These are phyloP conservation scores for Pollenia angustigena DNA, from an alignment of 2,888 invertebrate species.

Conservation along the genomic window DNA sequence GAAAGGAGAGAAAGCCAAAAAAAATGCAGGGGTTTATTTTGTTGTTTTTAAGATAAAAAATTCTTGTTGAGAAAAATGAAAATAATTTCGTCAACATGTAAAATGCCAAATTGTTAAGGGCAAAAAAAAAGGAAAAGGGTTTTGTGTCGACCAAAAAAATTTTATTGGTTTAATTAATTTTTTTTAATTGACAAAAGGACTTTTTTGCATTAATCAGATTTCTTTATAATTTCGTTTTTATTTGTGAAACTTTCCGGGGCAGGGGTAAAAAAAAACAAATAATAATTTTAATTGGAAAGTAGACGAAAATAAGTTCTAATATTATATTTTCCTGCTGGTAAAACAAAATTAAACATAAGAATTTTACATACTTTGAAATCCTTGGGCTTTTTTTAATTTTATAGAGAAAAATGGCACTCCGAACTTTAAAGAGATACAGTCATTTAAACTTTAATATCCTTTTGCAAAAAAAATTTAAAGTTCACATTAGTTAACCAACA, in stretches of 20 bases:
- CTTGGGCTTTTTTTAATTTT: too few species aligned
- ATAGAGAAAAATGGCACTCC: too few species aligned
- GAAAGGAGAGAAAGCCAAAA: not conserved
- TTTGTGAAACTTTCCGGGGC: not conserved
- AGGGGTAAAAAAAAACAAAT: not conserved
- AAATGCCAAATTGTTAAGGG: constrained; percentile 14
- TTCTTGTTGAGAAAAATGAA: constrained; percentile 48
- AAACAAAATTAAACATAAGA: too few species aligned
- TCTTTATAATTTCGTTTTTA: constrained; percentile 2
- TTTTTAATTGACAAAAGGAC: constrained; percentile 16
- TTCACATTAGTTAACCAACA: too few species aligned
- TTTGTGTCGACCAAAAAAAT: not conserved
- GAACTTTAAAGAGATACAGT: too few species aligned
- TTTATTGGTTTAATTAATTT: constrained; percentile 54
- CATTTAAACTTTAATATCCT: too few species aligned
- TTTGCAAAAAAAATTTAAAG: too few species aligned
- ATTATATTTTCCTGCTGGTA: not conserved
- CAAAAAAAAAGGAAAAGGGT: not conserved
- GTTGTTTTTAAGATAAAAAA: constrained; percentile 1
- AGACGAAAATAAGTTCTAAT: not conserved
- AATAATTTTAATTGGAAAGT: not conserved
- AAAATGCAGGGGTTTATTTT: not conserved
- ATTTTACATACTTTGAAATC: too few species aligned
- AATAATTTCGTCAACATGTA: constrained; percentile 47
- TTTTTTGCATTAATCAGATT: constrained; percentile 17